Base-by-base conservation (phyloP, 2,797 vertebrate genomes). In the Urosaurus nigricauda region DNA sequence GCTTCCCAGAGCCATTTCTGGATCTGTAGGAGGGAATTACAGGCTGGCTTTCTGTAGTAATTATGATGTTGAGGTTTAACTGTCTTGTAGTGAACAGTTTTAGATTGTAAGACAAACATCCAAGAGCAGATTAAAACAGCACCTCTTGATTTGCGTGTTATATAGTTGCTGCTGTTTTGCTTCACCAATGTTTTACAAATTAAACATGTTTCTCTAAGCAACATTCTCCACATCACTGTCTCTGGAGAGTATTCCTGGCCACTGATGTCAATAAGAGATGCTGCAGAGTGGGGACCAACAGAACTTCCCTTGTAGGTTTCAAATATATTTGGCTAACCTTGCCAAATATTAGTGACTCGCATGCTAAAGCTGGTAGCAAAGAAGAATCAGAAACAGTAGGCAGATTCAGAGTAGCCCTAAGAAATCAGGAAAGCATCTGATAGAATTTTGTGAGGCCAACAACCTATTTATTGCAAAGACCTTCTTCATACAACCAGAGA, bases 1-100 rank as follows among this genome's bases (percentile, higher is more conserved):
- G 37, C 7, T 3, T 56, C 35, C 47, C 26, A 47, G 63, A 79
- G 21, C 13, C 35, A 12, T 84, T 43, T 37, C 63, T 60, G 47
- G 37, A 26, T 35, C 37, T n/a, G 26, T 26, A 71, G 82, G 74
- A 84, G n/a, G 73, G 63, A 77, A 83, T 77, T 87, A 80, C 26
- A 87, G 85, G 85, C 24, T 68, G 47, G 11, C 37, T 56, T 56
- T 70, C 63, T 70, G 43, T 40, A 21, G 43, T 70, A 71, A 68
- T 32, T 80, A 40, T 70, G 24, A 32, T 29, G 63, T 71, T 87
- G 85, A 2, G 77, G 85, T 56, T 79, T 14, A 79, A 65, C n/a
- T 51, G 51, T 79, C 32, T 56, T 79, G 63, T 68, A 79, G 11
- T 53, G 35, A 70, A n/a, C 12, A 16, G 24, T 56, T 29, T 75